These are phyloP conservation scores for Troides aeacus DNA, from an alignment of 2,888 invertebrate species.

Conservation along the genomic window DNA sequence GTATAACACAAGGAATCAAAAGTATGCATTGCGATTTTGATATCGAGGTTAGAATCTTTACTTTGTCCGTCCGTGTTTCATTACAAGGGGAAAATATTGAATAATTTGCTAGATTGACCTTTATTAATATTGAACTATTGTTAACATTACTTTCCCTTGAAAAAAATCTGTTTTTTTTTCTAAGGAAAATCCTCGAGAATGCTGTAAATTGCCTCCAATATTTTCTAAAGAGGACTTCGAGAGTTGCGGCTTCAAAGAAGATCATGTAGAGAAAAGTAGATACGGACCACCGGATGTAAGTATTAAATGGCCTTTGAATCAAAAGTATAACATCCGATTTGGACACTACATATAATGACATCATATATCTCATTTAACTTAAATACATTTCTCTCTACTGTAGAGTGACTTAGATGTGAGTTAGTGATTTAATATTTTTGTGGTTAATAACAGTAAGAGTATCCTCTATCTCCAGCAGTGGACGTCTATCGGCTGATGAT, in stretches of 20 bases:
- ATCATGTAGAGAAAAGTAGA: constrained; percentile 29
- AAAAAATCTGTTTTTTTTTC: not conserved
- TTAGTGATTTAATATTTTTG: too few relatives aligned
- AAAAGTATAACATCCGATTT: too few relatives aligned
- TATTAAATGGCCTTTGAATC: constrained; percentile 16
- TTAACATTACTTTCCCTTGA: not conserved
- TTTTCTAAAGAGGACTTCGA: constrained; percentile 50
- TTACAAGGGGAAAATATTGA: not conserved
- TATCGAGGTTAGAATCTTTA: too few relatives aligned
- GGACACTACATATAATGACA: too few relatives aligned
- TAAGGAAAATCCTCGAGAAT: constrained; percentile 53
- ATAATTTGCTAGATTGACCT: not conserved
- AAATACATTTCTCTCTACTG: too few relatives aligned
- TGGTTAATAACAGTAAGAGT: too few relatives aligned
- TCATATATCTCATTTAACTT: too few relatives aligned
- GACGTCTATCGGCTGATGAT: too few relatives aligned
- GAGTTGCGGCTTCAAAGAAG: constrained; percentile 52
- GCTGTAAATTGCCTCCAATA: constrained; percentile 53
- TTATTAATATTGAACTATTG: not conserved
- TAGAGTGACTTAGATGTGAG: too few relatives aligned
- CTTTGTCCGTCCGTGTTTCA: not conserved
- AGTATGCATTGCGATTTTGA: too few relatives aligned
- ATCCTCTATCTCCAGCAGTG: too few relatives aligned
- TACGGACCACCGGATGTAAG: constrained; percentile 52
- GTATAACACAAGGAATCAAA: too few relatives aligned